Evolutionary conservation across 2,888 invertebrate genomes (phyloP).

Genomic region (Dynastes grantii): DNA sequence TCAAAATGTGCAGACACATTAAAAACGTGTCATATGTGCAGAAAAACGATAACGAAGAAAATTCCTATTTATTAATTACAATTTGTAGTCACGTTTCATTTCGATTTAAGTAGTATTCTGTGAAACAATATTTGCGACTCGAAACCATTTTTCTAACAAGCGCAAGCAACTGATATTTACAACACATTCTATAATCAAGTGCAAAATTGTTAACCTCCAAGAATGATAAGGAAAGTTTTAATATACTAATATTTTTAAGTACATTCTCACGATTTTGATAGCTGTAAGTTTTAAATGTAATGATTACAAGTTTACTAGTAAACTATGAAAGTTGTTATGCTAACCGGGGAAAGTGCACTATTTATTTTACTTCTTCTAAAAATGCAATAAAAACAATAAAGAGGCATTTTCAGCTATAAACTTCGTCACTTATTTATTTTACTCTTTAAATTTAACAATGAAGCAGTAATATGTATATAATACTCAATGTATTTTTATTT

Average conservation of each 20-base stretch:
- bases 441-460: no score
- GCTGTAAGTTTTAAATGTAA: background rate
- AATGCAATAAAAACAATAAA: no score
- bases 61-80: slow-evolving; percentile 72
- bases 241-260: background rate
- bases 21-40: slow-evolving; percentile 90
- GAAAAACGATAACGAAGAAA: slow-evolving; percentile 83
- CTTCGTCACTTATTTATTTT: no score
- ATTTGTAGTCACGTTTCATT: slow-evolving; percentile 12
- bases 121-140: slow-evolving; percentile 25
- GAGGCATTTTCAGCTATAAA: no score
- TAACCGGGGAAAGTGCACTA: no score
- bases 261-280: background rate
- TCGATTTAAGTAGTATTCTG: slow-evolving; percentile 37
- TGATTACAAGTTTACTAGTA: background rate
- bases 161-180: background rate
- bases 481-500: no score
- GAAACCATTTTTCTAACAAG: background rate
- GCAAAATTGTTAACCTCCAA: background rate
- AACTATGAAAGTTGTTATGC: no score
- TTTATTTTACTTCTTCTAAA: no score
- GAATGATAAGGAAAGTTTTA: background rate
- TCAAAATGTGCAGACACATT: slow-evolving; percentile 86
- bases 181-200: background rate
- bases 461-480: no score